These are phyloP conservation scores for Electrophaes corylata DNA, from an alignment of 2,888 invertebrate genomes.

Conservation along the genomic window DNA sequence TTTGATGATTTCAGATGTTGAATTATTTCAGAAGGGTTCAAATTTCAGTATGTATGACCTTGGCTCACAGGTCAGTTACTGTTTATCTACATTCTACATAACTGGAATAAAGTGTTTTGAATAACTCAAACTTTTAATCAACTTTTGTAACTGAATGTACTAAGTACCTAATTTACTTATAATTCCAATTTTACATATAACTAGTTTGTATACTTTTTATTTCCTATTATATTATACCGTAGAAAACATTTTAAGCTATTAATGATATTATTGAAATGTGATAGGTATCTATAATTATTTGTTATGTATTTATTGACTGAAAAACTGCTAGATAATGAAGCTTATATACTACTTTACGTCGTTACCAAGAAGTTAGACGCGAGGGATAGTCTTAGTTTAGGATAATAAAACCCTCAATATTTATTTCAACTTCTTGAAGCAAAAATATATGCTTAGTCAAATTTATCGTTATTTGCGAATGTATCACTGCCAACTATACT, in stretches of 20 bases:
- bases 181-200: conserved; percentile 1
- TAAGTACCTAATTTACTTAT: background rate
- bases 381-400: background rate
- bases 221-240: conserved; percentile 9
- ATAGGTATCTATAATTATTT: conserved; percentile 22
- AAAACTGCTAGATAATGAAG: conserved; percentile 30
- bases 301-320: conserved; percentile 36
- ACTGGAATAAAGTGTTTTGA: too few relatives aligned
- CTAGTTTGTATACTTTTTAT: background rate
- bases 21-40: too few relatives aligned
- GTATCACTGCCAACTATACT: conserved; percentile 66
- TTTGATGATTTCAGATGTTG: too few relatives aligned
- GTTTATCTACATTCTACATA: too few relatives aligned
- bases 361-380: conserved; percentile 28
- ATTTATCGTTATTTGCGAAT: conserved; percentile 27
- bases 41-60: too few relatives aligned
- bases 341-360: conserved; percentile 20
- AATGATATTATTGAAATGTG: conserved; percentile 24
- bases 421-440: conserved; percentile 25
- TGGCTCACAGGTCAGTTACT: too few relatives aligned
- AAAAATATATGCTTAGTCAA: conserved; percentile 56
- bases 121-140: too few relatives aligned
- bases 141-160: too few relatives aligned
- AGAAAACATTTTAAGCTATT: background rate
- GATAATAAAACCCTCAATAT: conserved; percentile 12